Conservation (phyloP, 2,797 vertebrate species). For the Typhlichthys eigenmanni region DNA sequence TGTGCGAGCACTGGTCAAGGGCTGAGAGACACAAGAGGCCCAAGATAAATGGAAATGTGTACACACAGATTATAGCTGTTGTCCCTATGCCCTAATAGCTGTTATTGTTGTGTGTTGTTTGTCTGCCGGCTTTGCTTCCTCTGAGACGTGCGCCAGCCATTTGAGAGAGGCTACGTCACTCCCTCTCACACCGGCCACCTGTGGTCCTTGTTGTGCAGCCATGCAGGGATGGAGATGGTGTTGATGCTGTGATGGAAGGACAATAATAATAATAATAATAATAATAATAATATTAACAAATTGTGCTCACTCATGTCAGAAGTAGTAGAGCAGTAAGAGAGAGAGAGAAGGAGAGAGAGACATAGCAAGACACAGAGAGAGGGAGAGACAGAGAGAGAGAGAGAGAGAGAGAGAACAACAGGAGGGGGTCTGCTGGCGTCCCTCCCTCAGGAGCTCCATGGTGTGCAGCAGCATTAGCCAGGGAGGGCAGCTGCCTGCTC, state of each 20-base stretch:
- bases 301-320: no score
- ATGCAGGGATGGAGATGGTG: neutral
- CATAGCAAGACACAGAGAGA: constrained; percentile 2
- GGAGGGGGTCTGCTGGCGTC: constrained; percentile 41
- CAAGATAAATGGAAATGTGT: constrained; percentile 60
- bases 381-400: constrained; percentile 9
- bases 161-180: constrained; percentile 29
- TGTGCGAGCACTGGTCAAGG: constrained; percentile 57
- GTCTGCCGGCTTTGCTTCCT: constrained; percentile 48
- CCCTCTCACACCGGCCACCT: no score
- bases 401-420: constrained; percentile 1
- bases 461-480: constrained; percentile 53
- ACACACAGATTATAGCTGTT: constrained; percentile 65
- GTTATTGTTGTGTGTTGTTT: constrained; percentile 56
- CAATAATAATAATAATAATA: no score
- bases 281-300: no score
- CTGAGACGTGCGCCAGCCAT: constrained; percentile 48
- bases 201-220: neutral
- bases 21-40: constrained; percentile 31
- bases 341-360: neutral
- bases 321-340: neutral
- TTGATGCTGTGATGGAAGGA: neutral
- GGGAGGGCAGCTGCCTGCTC: constrained; percentile 68
- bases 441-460: constrained; percentile 51
- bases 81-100: constrained; percentile 57